Base-by-base conservation (phyloP, 2,888 invertebrate species). In the Carcina quercana region DNA sequence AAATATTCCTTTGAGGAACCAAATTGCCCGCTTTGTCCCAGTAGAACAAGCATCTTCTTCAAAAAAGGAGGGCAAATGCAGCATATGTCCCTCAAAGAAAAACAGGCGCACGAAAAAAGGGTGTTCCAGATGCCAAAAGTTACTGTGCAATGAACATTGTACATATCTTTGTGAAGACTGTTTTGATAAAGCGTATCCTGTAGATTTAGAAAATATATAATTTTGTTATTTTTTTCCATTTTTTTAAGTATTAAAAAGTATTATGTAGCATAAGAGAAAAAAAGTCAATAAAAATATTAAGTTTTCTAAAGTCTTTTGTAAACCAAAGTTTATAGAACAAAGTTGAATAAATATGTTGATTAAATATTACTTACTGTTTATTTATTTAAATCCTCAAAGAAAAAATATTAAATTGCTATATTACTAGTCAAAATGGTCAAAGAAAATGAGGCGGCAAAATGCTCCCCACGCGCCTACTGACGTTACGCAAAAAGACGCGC, bases 401-500 rank as follows among this genome's bases (percentile, higher is more conserved):
- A 27, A 3, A 7, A 27, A 27, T 27, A 15, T 27, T 15, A 22
- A 22, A 22, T 22, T n/a, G n/a, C 22, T 22, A 4, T 7, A 7
- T 22, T 22, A 7, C 22, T 22, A 22, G n/a, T 7, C 5, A 31
- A 32, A 35, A 31, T 25, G 8, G 15, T 15, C 17, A 22, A 34
- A 17, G 28, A 30, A 28, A 28, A 30, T 21, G 10, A n/a, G 17
- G 35, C 32, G 38, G 38, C 28, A 33, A 39, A 35, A 35, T 39
- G 35, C 35, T 35, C 33, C 33, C 35, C 33, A 37, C 37, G 32
- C 32, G 40, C 26, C 27, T 30, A 40, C 40, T 40, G 24, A 32
- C 34, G 32, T 37, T 40, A 15, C 30, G 29, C 34, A 12, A 19
- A 31, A 26, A 22, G 10, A 8, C 42, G 27, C 27, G 27, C 7